Base-by-base conservation (phyloP, 2,797 vertebrate genomes). In the Thunnus albacares region DNA sequence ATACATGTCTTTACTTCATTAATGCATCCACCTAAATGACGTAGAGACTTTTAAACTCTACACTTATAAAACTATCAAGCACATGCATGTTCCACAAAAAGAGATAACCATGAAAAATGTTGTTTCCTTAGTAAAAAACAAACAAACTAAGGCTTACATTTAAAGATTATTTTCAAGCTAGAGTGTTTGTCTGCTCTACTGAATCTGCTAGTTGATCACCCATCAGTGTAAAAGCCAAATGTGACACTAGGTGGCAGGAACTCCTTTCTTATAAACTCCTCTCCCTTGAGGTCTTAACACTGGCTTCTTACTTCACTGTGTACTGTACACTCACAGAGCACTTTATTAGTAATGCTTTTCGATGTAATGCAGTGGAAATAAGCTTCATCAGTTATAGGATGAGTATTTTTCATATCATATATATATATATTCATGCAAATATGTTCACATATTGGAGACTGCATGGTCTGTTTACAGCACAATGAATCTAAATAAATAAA, bases 201-300 rank as follows among this genome's bases (percentile, higher is more conserved):
- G 17, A 55, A 1, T 56, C 38, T 60, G n/a, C n/a, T 11, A 2
- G 6, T 53, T 20, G 2, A 2, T 49, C 41, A 14, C 61, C 3
- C 13, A 6, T 15, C 26, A 18, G 20, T 81, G 85, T 52, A 70
- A 70, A 35, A 18, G 1, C 9, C 1, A 22, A 24, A 68, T 41
- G 3, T 20, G 24, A 68, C 93, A 90, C 90, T 74, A 87, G 92
- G 69, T 85, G 91, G 88, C 90, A 90, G 87, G 3, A 89, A 33
- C 20, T 38, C 33, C 83, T 30, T 77, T 81, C 41, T 55, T 52
- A 68, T 53, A 17, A 38, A 52, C 1, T 30, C 55, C 1, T 45
- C 17, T 49, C 45, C 17, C 17, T 18, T 49, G 45, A 49, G 45
- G 15, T 49, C 45, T 49, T 49, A 49, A 18, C 15, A 49, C 43